Base-by-base conservation (phyloP, 2,113 vertebrate species). In the Dicrurus megarhynchus region DNA sequence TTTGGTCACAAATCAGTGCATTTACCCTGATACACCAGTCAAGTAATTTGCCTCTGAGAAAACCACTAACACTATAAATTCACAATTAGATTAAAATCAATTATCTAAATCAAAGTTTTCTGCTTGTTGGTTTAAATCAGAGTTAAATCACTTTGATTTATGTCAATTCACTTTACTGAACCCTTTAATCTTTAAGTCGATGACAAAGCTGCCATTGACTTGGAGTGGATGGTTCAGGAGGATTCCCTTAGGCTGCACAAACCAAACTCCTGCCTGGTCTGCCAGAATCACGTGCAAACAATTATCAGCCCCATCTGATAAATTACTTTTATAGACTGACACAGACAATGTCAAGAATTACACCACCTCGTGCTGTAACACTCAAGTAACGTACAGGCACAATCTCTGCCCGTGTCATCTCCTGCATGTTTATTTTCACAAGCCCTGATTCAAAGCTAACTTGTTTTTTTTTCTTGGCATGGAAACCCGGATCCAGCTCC, bases 41-140 rank as follows among this genome's bases (percentile, higher is more conserved):
- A 79, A 79, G 50, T 20, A 33, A 65, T 77, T n/a, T 23, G 46
- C 13, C 68, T 83, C n/a, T 32, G 63, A 74, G 71, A 94, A 95
- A 88, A 94, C 18, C 70, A 53, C n/a, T 71, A 90, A 81, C 57
- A 32, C 71, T 86, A 70, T 69, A 93, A 94, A 92, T 94, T 77
- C 75, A 92, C 86, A 63, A 42, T 90, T 90, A 87, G 86, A 95
- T 87, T 88, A 37, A 90, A 94, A 95, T 92, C 64, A 82, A 91
- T 95, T 92, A 92, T 89, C 95, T 82, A 94, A 94, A 94, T 90
- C 35, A 63, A 92, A 91, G 75, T 84, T 90, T 95, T 77, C 92
- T 93, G 56, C 83, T 84, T 90, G 60, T 70, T 94, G 50, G 32
- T 88, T 92, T 93, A 92, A 94, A 93, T 94, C 79, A 42, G 47